Evolutionary conservation across 2,113 vertebrate species (phyloP).

Genomic region (Centropus bengalensis): DNA sequence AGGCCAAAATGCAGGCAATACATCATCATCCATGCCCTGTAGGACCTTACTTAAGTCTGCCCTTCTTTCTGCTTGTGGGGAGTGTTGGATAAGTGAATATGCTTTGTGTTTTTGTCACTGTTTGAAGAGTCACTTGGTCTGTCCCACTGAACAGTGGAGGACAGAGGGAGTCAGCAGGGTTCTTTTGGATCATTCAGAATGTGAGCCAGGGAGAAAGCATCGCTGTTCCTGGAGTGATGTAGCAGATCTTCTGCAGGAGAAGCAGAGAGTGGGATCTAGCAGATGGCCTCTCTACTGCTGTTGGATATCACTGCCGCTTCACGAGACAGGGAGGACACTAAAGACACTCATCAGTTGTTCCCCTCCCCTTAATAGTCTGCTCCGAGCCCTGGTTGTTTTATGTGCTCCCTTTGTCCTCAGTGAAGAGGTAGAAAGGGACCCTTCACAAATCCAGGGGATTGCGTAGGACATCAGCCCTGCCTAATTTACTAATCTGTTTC

Average conservation of each 20-base stretch:
- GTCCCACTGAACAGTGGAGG: neutral
- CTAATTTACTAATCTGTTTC: neutral
- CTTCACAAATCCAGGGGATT: neutral
- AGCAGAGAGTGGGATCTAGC: neutral
- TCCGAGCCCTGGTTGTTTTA: neutral
- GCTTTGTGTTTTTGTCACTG: neutral
- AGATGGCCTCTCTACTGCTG: neutral
- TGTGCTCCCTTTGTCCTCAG: neutral
- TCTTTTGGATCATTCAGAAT: neutral
- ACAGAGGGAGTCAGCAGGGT: neutral
- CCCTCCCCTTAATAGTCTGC: too few species aligned
- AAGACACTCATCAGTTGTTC: neutral
- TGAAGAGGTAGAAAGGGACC: neutral
- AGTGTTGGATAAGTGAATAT: neutral
- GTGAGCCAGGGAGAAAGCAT: neutral
- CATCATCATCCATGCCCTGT: neutral
- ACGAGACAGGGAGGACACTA: neutral
- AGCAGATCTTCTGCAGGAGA: neutral
- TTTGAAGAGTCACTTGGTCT: neutral
- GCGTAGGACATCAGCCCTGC: neutral
- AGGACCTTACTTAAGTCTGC: neutral
- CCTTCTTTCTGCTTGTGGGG: neutral
- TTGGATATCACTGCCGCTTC: neutral
- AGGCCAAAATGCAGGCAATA: neutral
- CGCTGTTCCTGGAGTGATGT: neutral